These are phyloP conservation scores for Python bivittatus DNA, from an alignment of 2,113 vertebrate species.

Conservation along the genomic window DNA sequence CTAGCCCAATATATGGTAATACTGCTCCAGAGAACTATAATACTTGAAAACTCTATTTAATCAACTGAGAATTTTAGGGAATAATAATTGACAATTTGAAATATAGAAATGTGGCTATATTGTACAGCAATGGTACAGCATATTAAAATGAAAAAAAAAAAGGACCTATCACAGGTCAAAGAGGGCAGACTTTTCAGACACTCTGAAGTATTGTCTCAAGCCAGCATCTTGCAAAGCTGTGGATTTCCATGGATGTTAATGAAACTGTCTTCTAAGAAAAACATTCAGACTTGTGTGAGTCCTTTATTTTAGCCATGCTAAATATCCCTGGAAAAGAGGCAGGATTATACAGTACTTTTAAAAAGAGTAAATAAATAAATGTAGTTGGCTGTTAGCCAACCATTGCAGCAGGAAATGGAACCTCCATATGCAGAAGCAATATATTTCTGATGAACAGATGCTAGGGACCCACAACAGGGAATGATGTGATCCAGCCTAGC, in stretches of 20 bases:
- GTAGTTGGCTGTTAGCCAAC: background rate
- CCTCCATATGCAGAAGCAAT: background rate
- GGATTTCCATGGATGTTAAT: background rate
- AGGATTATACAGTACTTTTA: background rate
- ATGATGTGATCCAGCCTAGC: background rate
- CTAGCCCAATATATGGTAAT: slow-evolving; percentile 30
- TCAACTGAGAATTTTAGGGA: slow-evolving; percentile 1
- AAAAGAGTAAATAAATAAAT: background rate
- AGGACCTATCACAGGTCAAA: background rate
- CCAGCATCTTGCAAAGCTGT: background rate
- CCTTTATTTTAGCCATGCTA: background rate
- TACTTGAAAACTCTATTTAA: slow-evolving; percentile 15
- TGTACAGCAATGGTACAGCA: background rate
- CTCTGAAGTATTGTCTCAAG: too few relatives aligned
- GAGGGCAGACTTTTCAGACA: background rate
- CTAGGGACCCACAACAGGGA: too few relatives aligned
- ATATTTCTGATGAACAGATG: background rate
- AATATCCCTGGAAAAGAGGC: background rate
- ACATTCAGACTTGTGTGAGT: background rate
- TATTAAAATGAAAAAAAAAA: background rate
- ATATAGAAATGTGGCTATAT: slow-evolving; percentile 16
- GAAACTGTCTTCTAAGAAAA: background rate
- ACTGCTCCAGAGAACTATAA: slow-evolving; percentile 14
- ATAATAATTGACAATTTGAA: slow-evolving; percentile 13
- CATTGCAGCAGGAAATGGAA: background rate